phyloP scores from a whole-genome alignment of 2,888 invertebrate species.

The Thera britannica region DNA sequence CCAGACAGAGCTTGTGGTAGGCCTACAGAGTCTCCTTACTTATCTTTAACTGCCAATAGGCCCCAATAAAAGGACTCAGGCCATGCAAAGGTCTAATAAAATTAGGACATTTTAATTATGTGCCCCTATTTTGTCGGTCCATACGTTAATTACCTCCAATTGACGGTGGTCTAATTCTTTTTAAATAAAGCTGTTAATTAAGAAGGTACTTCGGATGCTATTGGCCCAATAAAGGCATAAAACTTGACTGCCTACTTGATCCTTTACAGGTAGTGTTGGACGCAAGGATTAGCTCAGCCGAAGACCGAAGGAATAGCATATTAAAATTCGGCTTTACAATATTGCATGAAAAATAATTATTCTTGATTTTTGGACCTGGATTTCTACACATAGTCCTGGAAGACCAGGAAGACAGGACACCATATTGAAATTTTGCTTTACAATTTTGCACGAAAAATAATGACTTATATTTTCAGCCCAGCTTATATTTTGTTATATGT shows the following conservation, averaged over 20 bases:
- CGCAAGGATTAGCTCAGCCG: conserved; percentile 8
- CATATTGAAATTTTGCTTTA: no score
- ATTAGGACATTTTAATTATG: conserved; percentile 83
- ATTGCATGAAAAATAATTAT: background rate
- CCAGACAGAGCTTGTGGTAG: no score
- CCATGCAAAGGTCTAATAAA: conserved; percentile 67
- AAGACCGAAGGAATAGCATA: conserved; percentile 17
- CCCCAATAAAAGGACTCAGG: conserved; percentile 59
- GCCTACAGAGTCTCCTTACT: conserved; percentile 37
- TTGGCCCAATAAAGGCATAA: conserved; percentile 75
- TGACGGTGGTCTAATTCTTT: conserved; percentile 79
- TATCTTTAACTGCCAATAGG: conserved; percentile 67
- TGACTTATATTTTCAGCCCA: no score
- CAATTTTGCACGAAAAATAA: no score
- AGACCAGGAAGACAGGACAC: no score
- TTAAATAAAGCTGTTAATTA: conserved; percentile 82
- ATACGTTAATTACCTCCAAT: conserved; percentile 59
- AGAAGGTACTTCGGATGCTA: conserved; percentile 68
- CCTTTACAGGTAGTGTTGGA: conserved; percentile 46
- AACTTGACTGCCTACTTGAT: conserved; percentile 76
- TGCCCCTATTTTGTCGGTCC: conserved; percentile 79
- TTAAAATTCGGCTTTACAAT: background rate
- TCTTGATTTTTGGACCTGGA: no score
- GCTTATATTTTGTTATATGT: no score
- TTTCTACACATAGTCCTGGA: no score